These are phyloP conservation scores for Gymnorhina tibicen DNA, from an alignment of 2,113 vertebrate genomes.

Conservation along the genomic window DNA sequence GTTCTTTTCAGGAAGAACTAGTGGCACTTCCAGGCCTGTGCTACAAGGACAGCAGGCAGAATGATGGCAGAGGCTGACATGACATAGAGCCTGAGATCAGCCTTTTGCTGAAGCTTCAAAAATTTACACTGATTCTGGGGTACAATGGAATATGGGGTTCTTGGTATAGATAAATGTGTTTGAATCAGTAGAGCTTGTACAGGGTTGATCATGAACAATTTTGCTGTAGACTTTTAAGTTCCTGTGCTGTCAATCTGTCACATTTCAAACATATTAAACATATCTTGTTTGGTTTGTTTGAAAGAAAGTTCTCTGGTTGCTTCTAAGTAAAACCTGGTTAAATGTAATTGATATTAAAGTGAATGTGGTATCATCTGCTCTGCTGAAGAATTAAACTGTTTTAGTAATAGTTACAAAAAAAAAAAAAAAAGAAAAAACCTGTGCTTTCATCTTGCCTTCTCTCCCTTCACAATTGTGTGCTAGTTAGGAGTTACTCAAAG, in stretches of 20 bases:
- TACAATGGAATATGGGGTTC: not conserved
- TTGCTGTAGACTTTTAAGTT: not conserved
- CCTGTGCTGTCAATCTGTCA: not conserved
- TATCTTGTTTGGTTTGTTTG: not conserved
- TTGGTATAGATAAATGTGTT: not conserved
- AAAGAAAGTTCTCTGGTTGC: not conserved
- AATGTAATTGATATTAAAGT: not conserved
- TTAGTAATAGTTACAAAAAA: not conserved
- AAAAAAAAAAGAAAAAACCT: not conserved
- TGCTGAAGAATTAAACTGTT: not conserved
- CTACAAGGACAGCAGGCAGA: not conserved
- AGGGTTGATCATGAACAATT: not conserved
- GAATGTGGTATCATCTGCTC: not conserved
- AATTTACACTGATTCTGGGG: not conserved
- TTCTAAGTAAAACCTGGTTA: not conserved
- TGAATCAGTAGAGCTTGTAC: not conserved
- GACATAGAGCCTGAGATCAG: not conserved
- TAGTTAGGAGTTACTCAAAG: not conserved
- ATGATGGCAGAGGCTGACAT: not conserved
- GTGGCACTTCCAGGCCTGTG: not conserved
- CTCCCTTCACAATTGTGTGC: not conserved
- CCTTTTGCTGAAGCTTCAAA: not conserved
- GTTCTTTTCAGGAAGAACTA: not conserved
- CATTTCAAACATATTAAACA: not conserved
- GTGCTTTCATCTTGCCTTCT: not conserved